A percentile compares a stretch with the other conserved stretches of the same genome.
Evolutionary conservation across 2,113 vertebrate species (phyloP).

Genomic region (Microtus oregoni): DNA sequence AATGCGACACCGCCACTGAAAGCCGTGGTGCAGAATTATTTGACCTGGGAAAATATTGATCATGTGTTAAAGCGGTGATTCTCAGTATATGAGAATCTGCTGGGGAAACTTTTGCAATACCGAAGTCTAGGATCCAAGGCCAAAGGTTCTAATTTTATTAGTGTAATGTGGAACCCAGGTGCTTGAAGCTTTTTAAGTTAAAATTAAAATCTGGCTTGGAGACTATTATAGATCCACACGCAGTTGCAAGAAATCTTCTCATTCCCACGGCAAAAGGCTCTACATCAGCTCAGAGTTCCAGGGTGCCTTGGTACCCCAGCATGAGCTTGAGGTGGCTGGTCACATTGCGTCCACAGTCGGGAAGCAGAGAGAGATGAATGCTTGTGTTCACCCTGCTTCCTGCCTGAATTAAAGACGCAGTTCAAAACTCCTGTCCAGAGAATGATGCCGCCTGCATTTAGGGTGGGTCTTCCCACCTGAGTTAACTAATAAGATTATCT

Average conservation of each 20-base stretch:
- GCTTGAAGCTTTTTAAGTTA: background rate
- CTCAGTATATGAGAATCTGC: background rate
- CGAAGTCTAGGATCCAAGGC: background rate
- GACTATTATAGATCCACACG: background rate
- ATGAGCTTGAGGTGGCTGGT: background rate
- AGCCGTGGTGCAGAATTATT: background rate
- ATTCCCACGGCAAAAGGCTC: background rate
- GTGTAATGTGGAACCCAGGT: background rate
- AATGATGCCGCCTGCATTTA: background rate
- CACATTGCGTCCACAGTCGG: background rate
- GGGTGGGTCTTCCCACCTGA: background rate
- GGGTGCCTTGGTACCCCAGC: background rate
- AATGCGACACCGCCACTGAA: conserved; percentile 21
- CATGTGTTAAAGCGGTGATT: background rate
- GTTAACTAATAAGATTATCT: no score
- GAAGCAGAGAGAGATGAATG: background rate
- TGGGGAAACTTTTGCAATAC: background rate
- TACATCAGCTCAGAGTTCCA: background rate
- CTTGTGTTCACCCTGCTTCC: background rate
- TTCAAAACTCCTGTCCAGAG: background rate
- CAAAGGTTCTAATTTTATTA: background rate
- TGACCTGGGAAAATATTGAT: conserved; percentile 27
- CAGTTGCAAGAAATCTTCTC: background rate
- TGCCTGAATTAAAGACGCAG: background rate
- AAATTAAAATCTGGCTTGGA: background rate